Conservation (phyloP, 2,797 vertebrate genomes). For the Spondyliosoma cantharus region DNA sequence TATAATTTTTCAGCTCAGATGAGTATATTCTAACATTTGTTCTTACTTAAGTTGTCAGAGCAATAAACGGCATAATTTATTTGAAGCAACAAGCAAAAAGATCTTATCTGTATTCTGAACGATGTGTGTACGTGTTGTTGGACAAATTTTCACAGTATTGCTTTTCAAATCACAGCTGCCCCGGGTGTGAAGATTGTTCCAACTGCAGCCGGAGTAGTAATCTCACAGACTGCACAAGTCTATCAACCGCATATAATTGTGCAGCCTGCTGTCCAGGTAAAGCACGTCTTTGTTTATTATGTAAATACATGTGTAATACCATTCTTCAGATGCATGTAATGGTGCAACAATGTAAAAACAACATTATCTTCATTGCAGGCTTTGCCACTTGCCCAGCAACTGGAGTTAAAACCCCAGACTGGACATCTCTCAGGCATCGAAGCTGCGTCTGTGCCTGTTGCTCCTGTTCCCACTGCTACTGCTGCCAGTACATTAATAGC, state of each 20-base stretch:
- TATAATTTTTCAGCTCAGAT: background rate
- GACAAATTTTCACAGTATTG: conserved; percentile 1
- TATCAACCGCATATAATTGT: conserved; percentile 89
- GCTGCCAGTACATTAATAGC: conserved; percentile 42
- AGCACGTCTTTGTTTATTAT: background rate
- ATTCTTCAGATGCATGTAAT: background rate
- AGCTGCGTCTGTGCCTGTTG: conserved; percentile 55
- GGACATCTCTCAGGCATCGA: conserved; percentile 68
- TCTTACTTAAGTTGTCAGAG: background rate
- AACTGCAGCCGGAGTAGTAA: conserved; percentile 90
- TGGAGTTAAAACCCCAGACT: conserved; percentile 70
- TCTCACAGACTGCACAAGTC: conserved; percentile 92
- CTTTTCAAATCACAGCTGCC: conserved; percentile 73
- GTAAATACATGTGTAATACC: background rate
- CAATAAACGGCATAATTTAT: background rate
- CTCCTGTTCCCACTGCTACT: conserved; percentile 45
- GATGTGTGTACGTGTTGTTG: background rate
- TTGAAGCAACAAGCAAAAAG: background rate
- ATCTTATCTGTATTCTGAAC: background rate
- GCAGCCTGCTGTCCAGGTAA: conserved; percentile 83
- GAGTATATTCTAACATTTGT: background rate
- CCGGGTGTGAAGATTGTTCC: conserved; percentile 84
- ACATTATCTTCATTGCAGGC: conserved; percentile 57
- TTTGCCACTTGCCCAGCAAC: conserved; percentile 68
- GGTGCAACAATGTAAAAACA: background rate